phyloP scores from a whole-genome alignment of 1,140 invertebrate species.

The Aphaenogaster floridana region DNA sequence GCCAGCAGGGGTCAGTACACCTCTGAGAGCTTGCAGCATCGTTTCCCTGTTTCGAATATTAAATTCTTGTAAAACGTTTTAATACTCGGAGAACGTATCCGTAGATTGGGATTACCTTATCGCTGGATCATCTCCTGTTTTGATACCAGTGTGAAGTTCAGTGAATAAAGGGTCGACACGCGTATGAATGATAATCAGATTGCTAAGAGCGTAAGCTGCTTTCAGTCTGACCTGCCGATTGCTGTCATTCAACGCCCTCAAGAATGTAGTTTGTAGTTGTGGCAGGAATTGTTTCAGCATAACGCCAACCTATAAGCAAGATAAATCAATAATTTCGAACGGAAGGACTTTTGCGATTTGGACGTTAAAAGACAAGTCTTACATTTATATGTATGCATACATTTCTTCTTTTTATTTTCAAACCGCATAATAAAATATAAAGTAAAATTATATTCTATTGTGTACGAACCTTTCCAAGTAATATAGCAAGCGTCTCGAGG shows the following conservation, averaged over 20 bases:
- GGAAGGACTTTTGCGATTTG: not conserved
- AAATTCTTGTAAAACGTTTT: constrained; percentile 1
- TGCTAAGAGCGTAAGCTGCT: constrained; percentile 95
- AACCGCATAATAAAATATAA: not conserved
- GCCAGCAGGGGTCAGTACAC: constrained; percentile 93
- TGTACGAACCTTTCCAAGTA: constrained; percentile 93
- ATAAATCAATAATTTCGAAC: constrained; percentile 4
- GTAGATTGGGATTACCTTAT: constrained; percentile 88
- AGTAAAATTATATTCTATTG: not conserved
- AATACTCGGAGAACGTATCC: not conserved
- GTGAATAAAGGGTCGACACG: constrained; percentile 95
- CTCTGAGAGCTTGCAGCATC: constrained; percentile 95
- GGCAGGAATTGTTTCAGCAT: constrained; percentile 99
- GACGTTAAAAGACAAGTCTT: not conserved
- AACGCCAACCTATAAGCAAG: constrained; percentile 91
- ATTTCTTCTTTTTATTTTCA: not conserved
- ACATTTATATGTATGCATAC: not conserved
- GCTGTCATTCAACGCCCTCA: constrained; percentile 96
- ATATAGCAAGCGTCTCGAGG: constrained; percentile 96
- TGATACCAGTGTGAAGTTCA: constrained; percentile 95
- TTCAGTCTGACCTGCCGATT: constrained; percentile 95
- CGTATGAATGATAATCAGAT: constrained; percentile 96
- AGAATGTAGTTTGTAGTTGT: constrained; percentile 98
- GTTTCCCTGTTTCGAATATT: constrained; percentile 90
- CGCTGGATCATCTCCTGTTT: constrained; percentile 93